These are phyloP conservation scores for Hirtodrosophila duncani DNA, from an alignment of 2,888 invertebrate species.

Conservation along the genomic window DNA sequence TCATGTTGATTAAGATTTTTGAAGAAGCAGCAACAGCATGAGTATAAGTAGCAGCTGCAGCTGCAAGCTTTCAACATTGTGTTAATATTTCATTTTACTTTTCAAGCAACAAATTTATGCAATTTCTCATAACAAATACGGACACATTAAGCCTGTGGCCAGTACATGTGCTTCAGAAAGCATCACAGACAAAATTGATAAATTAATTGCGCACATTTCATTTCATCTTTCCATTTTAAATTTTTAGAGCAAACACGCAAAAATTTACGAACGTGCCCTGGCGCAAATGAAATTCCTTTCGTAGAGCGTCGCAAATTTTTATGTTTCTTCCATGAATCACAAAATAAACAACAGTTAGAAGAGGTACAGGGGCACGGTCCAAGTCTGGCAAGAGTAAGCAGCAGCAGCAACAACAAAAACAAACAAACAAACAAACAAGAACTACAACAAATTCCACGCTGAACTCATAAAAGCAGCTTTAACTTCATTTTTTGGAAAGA, in stretches of 20 bases:
- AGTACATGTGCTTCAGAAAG: background rate
- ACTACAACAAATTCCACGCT: slow-evolving; percentile 32
- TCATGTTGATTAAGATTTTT: slow-evolving; percentile 7
- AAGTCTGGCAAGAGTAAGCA: too few species aligned
- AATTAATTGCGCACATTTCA: slow-evolving; percentile 54
- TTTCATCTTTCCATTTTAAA: slow-evolving; percentile 26
- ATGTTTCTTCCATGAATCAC: slow-evolving; percentile 49
- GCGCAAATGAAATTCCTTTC: slow-evolving; percentile 58
- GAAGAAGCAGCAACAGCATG: too few species aligned
- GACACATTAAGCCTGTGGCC: slow-evolving; percentile 26
- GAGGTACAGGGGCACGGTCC: background rate
- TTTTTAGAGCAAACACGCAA: slow-evolving; percentile 50
- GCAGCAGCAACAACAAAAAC: slow-evolving; percentile 21
- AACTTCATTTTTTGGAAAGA: slow-evolving; percentile 40
- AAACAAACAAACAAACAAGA: slow-evolving; percentile 1
- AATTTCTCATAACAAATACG: slow-evolving; percentile 24
- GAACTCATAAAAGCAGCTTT: slow-evolving; percentile 53
- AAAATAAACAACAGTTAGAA: slow-evolving; percentile 63
- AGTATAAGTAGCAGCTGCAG: too few species aligned
- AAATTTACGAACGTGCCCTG: slow-evolving; percentile 27
- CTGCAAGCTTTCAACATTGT: slow-evolving; percentile 50
- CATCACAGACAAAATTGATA: slow-evolving; percentile 34
- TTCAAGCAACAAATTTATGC: slow-evolving; percentile 14
- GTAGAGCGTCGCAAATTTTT: slow-evolving; percentile 19
- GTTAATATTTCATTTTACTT: slow-evolving; percentile 44